Percentiles rank a stretch among this genome's conserved stretches.
phyloP scores from a whole-genome alignment of 2,113 vertebrate species.

The Bos indicus region DNA sequence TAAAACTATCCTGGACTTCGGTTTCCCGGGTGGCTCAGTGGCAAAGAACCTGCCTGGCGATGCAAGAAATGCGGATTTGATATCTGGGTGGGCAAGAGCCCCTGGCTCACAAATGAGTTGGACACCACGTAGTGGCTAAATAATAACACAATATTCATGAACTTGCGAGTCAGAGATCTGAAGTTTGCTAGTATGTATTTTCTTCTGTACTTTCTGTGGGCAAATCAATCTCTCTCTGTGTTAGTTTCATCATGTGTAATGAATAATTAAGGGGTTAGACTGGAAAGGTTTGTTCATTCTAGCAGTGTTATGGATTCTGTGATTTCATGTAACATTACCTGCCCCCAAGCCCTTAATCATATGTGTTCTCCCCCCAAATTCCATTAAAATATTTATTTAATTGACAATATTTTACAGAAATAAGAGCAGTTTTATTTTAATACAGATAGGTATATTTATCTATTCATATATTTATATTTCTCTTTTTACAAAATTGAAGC shows the following conservation, averaged over 20 bases:
- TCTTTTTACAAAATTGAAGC: slow-evolving; percentile 52
- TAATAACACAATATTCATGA: background rate
- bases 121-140: background rate
- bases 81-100: background rate
- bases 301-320: background rate
- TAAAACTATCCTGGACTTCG: background rate
- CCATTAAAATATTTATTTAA: slow-evolving; percentile 68
- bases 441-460: slow-evolving; percentile 7
- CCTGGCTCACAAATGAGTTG: background rate
- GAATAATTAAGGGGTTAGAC: background rate
- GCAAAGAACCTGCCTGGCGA: background rate
- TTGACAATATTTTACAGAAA: slow-evolving; percentile 54
- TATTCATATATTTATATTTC: background rate
- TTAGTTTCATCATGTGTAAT: background rate
- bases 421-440: slow-evolving; percentile 44
- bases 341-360: background rate
- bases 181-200: background rate
- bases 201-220: background rate
- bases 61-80: background rate
- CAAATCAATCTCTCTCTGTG: background rate
- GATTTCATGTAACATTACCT: background rate
- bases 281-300: background rate
- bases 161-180: background rate
- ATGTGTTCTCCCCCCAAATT: background rate
- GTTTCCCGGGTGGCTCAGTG: background rate